Evolutionary conservation across 2,113 vertebrate genomes (phyloP), one percentile per base, ranked within the genome.

Genomic region (Perccottus glenii): DNA sequence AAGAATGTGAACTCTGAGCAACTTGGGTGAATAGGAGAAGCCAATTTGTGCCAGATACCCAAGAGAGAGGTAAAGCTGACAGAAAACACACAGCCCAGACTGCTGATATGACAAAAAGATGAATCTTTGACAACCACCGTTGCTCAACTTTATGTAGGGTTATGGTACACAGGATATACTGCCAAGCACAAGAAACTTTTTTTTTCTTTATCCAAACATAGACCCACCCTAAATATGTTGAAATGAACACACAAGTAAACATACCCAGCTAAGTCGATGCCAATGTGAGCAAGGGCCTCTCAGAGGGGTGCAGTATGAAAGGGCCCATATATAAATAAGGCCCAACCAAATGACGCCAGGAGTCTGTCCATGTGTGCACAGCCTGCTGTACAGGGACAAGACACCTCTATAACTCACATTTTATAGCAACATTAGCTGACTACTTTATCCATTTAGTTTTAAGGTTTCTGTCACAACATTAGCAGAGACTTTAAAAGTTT

Each of bases 271-370:
- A 36, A 48, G 75, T 62, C 0, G 19, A 52, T 56, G 14, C 64
- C 74, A 35, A 74, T 68, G 62, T 67, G 47, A 62, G 64, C 68
- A 69, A 72, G 56, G 52, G n/a, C 49, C 44, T 11, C 6, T 64
- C 77, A 65, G 64, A 75, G 45, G 35, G 12, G 27, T 48, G 60
- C 62, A 42, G 63, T 19, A 82, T 86, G 76, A 86, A 87, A 87
- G 80, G 64, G 64, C 71, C 73, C 61, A 60, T 76, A 78, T 76
- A 58, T 43, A 58, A 58, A 77, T 70, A 80, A 11, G 14, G n/a
- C 53, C 63, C 65, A 78, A 73, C 78, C 51, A 50, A 58, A 59
- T 4, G 83, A 82, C 84, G 81, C 84, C 84, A 85, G 72, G 46
- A 70, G 69, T 46, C 50, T 1, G 67, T 52, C 77, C 9, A 57